These are phyloP conservation scores for Pelvicachromis taeniatus DNA, from an alignment of 2,113 vertebrate genomes.

Conservation along the genomic window DNA sequence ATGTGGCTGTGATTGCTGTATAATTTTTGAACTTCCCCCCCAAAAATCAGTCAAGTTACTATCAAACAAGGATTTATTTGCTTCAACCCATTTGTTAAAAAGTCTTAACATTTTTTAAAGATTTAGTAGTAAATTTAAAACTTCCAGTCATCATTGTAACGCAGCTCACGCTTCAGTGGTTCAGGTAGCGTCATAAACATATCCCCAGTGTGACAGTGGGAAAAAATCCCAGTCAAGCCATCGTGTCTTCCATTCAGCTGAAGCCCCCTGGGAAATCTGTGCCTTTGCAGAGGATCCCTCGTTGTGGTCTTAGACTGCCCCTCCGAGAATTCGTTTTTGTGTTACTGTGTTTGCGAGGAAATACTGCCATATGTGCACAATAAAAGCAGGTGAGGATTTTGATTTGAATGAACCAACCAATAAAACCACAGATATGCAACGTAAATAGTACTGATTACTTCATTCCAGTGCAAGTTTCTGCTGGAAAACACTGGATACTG, in stretches of 20 bases:
- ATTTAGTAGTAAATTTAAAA: background rate
- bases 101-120: background rate
- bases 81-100: background rate
- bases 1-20: no score
- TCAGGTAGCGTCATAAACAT: background rate
- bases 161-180: background rate
- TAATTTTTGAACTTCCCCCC: no score
- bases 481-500: background rate
- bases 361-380: background rate
- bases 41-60: background rate
- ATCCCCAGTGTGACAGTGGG: background rate
- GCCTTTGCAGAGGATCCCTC: background rate
- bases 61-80: background rate
- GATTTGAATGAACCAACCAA: background rate
- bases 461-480: background rate
- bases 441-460: background rate
- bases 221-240: background rate
- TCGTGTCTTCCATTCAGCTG: background rate
- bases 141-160: background rate
- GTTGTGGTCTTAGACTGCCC: background rate
- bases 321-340: background rate
- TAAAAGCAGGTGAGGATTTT: background rate
- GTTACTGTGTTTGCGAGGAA: background rate
- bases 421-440: background rate
- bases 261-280: background rate